Conservation (phyloP, 2,888 invertebrate genomes). For the Alitta virens region DNA sequence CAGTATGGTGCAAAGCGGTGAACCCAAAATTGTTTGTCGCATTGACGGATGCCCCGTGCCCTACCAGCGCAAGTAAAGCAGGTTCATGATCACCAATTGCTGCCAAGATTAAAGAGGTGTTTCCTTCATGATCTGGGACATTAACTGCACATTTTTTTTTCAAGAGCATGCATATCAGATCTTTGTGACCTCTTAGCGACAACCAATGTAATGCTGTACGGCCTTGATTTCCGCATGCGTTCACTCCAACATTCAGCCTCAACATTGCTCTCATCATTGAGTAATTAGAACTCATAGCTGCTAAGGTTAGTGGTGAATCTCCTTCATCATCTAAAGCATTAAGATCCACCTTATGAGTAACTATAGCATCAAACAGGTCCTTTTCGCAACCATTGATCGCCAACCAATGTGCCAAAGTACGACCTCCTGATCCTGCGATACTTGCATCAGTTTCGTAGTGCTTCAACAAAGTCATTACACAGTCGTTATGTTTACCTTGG, state of each 20-base stretch:
- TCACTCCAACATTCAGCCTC: conserved; percentile 1
- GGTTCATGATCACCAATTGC: conserved; percentile 11
- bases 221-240: conserved; percentile 13
- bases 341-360: neutral
- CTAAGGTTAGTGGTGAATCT: neutral
- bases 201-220: conserved; percentile 22
- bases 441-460: neutral
- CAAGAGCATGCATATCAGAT: conserved; percentile 9
- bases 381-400: neutral
- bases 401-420: conserved; percentile 10
- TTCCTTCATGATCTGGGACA: conserved; percentile 8
- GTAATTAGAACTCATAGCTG: neutral
- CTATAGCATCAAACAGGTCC: neutral
- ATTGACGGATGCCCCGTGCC: conserved; percentile 9
- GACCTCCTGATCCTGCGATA: neutral
- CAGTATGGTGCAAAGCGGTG: conserved; percentile 10
- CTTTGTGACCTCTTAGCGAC: conserved; percentile 1
- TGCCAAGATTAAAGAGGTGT: conserved; percentile 16
- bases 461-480: neutral
- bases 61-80: neutral
- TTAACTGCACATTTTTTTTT: neutral
- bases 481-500: conserved; percentile 6
- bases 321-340: conserved; percentile 7
- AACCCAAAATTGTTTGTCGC: conserved; percentile 2
- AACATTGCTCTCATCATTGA: conserved; percentile 1